Evolutionary conservation across 2,797 vertebrate genomes (phyloP).

Genomic region (Lemur catta): DNA sequence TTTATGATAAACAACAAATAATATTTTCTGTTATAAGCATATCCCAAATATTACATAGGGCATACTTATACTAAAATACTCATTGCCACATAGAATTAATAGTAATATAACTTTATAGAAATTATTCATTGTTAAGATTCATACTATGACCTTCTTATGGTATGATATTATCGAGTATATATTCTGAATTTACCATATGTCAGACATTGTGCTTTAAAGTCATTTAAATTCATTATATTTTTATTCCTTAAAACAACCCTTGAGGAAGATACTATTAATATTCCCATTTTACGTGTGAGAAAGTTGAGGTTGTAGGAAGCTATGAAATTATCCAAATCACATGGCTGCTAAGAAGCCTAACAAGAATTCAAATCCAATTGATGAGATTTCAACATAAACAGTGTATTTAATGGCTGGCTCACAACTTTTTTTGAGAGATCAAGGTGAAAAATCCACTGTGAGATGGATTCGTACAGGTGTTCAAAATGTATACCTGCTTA

Average conservation of each 20-base stretch:
- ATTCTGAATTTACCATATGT: neutral
- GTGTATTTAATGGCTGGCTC: neutral
- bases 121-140: neutral
- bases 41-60: neutral
- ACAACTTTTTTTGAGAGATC: neutral
- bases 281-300: neutral
- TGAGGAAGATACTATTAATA: neutral
- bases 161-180: neutral
- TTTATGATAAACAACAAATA: neutral
- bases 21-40: neutral
- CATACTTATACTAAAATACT: neutral
- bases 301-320: neutral
- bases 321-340: neutral
- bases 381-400: neutral
- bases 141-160: neutral
- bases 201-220: neutral
- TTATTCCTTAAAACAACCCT: neutral
- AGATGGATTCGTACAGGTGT: neutral
- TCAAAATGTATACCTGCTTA: neutral
- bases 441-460: neutral
- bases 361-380: neutral
- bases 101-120: neutral
- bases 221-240: slow-evolving; percentile 5
- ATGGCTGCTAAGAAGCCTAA: neutral
- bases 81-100: neutral